Conservation (phyloP, 2,113 vertebrate species). For the Glaucomys volans region DNA sequence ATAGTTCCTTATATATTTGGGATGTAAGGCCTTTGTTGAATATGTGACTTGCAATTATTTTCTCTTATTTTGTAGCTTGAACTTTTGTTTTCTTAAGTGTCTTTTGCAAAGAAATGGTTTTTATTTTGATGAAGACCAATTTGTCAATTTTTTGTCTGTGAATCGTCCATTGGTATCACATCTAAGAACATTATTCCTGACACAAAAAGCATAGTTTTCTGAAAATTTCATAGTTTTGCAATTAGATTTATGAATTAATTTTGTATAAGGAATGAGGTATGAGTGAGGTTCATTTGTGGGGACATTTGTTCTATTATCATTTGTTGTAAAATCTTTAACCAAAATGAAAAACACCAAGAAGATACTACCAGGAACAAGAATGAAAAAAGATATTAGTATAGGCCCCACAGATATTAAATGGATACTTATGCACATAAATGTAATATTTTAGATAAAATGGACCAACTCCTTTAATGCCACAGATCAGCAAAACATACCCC, state of each 20-base stretch:
- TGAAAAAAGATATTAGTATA: not conserved
- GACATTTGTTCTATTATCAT: not conserved
- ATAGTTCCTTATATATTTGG: not conserved
- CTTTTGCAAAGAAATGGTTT: not conserved
- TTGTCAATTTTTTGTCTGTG: not conserved
- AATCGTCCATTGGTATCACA: not conserved
- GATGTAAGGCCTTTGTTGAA: not conserved
- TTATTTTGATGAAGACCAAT: not conserved
- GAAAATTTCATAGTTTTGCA: not conserved
- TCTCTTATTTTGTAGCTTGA: not conserved
- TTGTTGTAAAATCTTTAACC: conserved; percentile 1
- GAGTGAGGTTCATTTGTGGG: not conserved
- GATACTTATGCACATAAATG: not conserved
- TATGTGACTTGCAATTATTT: not conserved
- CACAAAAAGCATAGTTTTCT: not conserved
- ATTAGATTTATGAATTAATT: conserved; percentile 1
- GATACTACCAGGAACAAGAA: not conserved
- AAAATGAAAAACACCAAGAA: not conserved
- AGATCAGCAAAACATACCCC: not conserved
- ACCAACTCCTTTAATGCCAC: not conserved
- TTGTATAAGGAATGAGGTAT: not conserved
- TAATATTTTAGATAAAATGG: not conserved
- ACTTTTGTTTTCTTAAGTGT: not conserved
- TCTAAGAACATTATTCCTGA: not conserved
- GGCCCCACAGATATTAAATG: not conserved